A percentile compares a stretch with the other conserved stretches of the same genome.
phyloP scores from a whole-genome alignment of 2,888 invertebrate genomes.

The Torymus auratus region DNA sequence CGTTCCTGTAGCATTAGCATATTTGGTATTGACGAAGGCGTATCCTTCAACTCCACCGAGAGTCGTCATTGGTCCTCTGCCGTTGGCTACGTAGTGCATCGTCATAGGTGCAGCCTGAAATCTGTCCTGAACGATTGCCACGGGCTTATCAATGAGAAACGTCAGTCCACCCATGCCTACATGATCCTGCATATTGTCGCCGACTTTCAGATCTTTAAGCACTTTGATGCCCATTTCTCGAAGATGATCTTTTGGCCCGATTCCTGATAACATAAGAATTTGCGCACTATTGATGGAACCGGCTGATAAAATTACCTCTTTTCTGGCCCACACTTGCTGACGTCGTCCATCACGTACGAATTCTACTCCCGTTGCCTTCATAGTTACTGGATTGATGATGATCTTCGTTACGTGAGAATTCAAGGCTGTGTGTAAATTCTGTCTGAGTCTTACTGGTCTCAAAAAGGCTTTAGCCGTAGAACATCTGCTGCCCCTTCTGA shows the following conservation, averaged over 20 bases:
- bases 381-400: constrained; percentile 85
- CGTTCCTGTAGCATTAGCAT: constrained; percentile 85
- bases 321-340: constrained; percentile 84
- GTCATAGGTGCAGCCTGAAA: constrained; percentile 87
- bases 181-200: constrained; percentile 92
- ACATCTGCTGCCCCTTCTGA: constrained; percentile 86
- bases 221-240: constrained; percentile 84
- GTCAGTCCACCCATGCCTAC: constrained; percentile 91
- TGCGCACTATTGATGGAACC: constrained; percentile 96
- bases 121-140: constrained; percentile 88
- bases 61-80: constrained; percentile 91
- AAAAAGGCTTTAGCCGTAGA: constrained; percentile 93
- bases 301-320: constrained; percentile 91
- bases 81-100: constrained; percentile 87
- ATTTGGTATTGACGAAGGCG: constrained; percentile 91
- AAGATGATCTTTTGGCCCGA: constrained; percentile 86
- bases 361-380: constrained; percentile 88
- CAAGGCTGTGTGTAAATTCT: constrained; percentile 88
- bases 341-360: constrained; percentile 86
- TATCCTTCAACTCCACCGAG: constrained; percentile 92
- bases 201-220: constrained; percentile 85
- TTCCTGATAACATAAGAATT: constrained; percentile 92
- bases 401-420: constrained; percentile 88
- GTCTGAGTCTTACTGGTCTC: constrained; percentile 85
- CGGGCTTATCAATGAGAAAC: constrained; percentile 89